Evolutionary conservation across 2,888 invertebrate species (phyloP).

Genomic region (Cataglyphis albicans): DNA sequence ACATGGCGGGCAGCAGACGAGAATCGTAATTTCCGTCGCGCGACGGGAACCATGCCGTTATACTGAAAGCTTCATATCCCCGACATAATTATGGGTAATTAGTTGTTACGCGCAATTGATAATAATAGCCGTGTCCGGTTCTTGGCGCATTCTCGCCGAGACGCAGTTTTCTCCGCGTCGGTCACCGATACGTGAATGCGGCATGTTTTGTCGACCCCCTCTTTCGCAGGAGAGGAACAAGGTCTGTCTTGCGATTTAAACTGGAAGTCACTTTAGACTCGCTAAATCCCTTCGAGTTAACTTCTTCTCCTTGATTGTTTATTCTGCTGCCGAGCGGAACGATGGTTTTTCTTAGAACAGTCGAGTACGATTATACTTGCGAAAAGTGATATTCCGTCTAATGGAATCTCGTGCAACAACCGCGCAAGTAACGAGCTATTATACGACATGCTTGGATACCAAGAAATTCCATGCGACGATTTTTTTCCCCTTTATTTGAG

Average conservation of each 20-base stretch:
- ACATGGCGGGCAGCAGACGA: slow-evolving; percentile 17
- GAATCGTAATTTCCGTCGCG: slow-evolving; percentile 64
- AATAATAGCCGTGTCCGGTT: slow-evolving; percentile 72
- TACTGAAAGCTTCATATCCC: slow-evolving; percentile 78
- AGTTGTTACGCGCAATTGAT: slow-evolving; percentile 79
- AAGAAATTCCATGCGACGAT: slow-evolving; percentile 1
- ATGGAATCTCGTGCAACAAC: slow-evolving; percentile 10
- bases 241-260: neutral
- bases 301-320: slow-evolving; percentile 15
- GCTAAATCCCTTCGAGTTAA: slow-evolving; percentile 34
- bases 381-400: slow-evolving; percentile 16
- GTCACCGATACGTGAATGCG: neutral
- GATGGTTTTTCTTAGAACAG: slow-evolving; percentile 26
- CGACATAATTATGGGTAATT: slow-evolving; percentile 79
- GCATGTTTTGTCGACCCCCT: slow-evolving; percentile 26
- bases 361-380: slow-evolving; percentile 18
- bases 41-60: slow-evolving; percentile 74
- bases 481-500: neutral
- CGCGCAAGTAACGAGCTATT: slow-evolving; percentile 13
- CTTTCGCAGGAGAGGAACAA: neutral
- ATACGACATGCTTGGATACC: neutral
- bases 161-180: slow-evolving; percentile 12
- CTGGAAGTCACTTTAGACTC: slow-evolving; percentile 14
- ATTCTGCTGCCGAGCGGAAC: neutral
- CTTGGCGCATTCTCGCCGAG: slow-evolving; percentile 18